These are phyloP conservation scores for Drosophila anceps DNA, from an alignment of 2,888 invertebrate genomes.

Conservation along the genomic window DNA sequence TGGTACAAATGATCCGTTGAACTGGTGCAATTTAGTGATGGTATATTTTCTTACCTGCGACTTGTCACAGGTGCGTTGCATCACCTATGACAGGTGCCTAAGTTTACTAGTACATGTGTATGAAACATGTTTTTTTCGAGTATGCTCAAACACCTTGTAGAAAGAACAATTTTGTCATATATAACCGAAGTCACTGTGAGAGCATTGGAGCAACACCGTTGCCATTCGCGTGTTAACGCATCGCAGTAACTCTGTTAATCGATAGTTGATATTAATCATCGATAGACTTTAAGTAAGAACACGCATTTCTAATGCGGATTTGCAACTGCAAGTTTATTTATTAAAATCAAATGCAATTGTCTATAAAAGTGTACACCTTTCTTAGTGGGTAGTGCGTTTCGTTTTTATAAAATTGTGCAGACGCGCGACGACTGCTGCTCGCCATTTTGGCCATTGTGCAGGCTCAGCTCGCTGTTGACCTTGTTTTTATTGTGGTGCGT, in stretches of 20 bases:
- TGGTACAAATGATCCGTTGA: conserved; percentile 55
- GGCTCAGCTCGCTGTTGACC: conserved; percentile 73
- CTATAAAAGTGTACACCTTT: conserved; percentile 55
- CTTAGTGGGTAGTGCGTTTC: conserved; percentile 32
- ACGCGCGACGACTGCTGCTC: conserved; percentile 81
- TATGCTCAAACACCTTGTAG: neutral
- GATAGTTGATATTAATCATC: conserved; percentile 31
- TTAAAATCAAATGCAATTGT: conserved; percentile 72
- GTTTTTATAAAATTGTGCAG: conserved; percentile 84
- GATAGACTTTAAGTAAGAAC: conserved; percentile 25
- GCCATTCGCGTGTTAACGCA: conserved; percentile 41
- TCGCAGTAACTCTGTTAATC: neutral
- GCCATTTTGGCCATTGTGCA: conserved; percentile 58
- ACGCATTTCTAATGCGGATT: conserved; percentile 37
- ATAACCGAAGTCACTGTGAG: neutral
- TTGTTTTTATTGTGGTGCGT: conserved; percentile 70
- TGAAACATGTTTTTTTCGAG: neutral
- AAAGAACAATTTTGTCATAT: neutral
- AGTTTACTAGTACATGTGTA: neutral
- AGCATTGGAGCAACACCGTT: conserved; percentile 5
- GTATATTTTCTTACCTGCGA: conserved; percentile 31
- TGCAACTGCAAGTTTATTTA: conserved; percentile 55
- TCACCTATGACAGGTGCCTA: conserved; percentile 2
- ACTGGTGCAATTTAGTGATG: conserved; percentile 64
- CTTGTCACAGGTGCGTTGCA: conserved; percentile 41